A percentile compares a stretch with the other conserved stretches of the same genome.
Conservation (phyloP, 1,140 invertebrate species). For the Drosophila tani region DNA sequence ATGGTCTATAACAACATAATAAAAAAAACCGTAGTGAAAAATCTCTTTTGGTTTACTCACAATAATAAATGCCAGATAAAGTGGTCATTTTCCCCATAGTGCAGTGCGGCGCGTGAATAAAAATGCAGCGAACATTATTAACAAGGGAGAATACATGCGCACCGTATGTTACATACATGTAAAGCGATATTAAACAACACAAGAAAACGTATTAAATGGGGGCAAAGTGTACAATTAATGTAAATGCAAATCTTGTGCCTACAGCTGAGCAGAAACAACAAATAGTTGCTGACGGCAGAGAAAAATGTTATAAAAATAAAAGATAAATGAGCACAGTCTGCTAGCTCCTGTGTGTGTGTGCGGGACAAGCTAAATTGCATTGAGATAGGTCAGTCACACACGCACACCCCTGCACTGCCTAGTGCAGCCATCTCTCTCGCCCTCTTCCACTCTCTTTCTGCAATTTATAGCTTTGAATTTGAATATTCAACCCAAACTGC, state of each 20-base stretch:
- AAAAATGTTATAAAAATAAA: slow-evolving; percentile 70
- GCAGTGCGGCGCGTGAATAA: slow-evolving; percentile 57
- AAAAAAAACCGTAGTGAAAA: no score
- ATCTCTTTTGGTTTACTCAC: no score
- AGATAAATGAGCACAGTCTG: slow-evolving; percentile 76
- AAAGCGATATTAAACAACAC: slow-evolving; percentile 8
- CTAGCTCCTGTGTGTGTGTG: slow-evolving; percentile 28
- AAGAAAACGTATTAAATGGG: slow-evolving; percentile 61
- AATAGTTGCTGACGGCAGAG: slow-evolving; percentile 32
- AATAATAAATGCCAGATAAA: no score
- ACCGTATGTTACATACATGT: neutral
- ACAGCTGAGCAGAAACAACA: slow-evolving; percentile 10
- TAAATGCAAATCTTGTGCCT: slow-evolving; percentile 71
- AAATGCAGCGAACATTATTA: slow-evolving; percentile 60
- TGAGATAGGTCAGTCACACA: slow-evolving; percentile 84
- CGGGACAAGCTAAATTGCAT: slow-evolving; percentile 76
- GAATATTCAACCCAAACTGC: slow-evolving; percentile 36
- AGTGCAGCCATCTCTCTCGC: slow-evolving; percentile 49
- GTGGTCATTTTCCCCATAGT: no score
- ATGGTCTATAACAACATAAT: no score
- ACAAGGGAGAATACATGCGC: slow-evolving; percentile 10
- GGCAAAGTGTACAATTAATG: slow-evolving; percentile 74
- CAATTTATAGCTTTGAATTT: slow-evolving; percentile 49
- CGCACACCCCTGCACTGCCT: slow-evolving; percentile 42
- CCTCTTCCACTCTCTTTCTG: slow-evolving; percentile 1